phyloP scores from a whole-genome alignment of 1,140 invertebrate genomes.

The Tetramorium alpestre region DNA sequence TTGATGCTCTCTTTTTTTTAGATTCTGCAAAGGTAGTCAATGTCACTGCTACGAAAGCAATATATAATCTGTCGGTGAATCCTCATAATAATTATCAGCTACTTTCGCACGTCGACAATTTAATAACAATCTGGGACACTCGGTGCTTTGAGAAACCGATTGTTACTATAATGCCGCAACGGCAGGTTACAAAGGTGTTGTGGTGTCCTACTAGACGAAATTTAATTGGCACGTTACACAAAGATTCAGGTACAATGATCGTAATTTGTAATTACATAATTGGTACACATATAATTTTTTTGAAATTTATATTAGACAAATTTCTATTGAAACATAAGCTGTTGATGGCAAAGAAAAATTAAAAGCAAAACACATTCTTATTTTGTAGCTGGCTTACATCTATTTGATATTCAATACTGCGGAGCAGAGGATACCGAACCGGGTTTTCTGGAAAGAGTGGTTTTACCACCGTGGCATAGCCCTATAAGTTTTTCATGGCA shows the following conservation, averaged over 20 bases:
- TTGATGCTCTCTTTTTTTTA: constrained; percentile 77
- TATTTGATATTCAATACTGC: constrained; percentile 94
- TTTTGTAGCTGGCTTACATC: constrained; percentile 86
- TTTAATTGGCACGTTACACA: constrained; percentile 90
- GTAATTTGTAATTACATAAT: background rate
- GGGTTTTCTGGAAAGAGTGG: constrained; percentile 90
- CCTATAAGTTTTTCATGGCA: constrained; percentile 94
- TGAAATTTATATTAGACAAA: background rate
- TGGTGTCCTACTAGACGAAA: constrained; percentile 97
- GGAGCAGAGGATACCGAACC: constrained; percentile 90
- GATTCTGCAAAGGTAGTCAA: constrained; percentile 91
- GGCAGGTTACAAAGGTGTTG: constrained; percentile 90
- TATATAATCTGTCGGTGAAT: constrained; percentile 93
- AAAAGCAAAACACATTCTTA: background rate
- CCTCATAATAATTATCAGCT: constrained; percentile 91
- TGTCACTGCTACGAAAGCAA: constrained; percentile 92
- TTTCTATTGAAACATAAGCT: background rate
- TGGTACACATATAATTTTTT: background rate
- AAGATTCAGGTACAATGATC: constrained; percentile 86
- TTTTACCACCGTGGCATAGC: constrained; percentile 86
- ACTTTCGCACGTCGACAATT: constrained; percentile 93
- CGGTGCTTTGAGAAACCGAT: constrained; percentile 95
- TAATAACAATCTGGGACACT: constrained; percentile 95
- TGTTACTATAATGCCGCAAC: constrained; percentile 89
- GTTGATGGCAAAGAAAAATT: constrained; percentile 1